These are phyloP conservation scores for Zaprionus davidi DNA, from an alignment of 1,140 invertebrate genomes.

Conservation along the genomic window DNA sequence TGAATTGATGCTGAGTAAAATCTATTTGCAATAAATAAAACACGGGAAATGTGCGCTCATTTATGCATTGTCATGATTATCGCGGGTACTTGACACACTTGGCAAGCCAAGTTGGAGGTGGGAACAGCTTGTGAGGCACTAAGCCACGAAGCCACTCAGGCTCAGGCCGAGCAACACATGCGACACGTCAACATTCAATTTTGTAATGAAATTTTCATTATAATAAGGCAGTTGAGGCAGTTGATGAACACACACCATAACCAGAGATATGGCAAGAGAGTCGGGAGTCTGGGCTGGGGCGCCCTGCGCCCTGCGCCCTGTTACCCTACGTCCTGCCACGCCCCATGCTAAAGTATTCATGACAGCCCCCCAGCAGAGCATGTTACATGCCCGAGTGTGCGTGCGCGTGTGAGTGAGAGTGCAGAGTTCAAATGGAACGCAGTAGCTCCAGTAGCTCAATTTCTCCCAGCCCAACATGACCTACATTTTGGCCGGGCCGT, in stretches of 20 bases:
- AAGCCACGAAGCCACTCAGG: conserved; percentile 14
- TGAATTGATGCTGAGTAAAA: conserved; percentile 2
- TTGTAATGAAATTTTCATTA: conserved; percentile 81
- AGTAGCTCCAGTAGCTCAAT: conserved; percentile 27
- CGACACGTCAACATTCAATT: conserved; percentile 80
- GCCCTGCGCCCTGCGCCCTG: no score
- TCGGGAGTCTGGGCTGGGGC: conserved; percentile 22
- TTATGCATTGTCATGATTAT: conserved; percentile 1
- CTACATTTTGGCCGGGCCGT: conserved; percentile 63
- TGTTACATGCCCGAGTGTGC: conserved; percentile 2
- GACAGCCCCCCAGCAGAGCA: conserved; percentile 5
- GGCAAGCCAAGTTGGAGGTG: no score
- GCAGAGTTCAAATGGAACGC: conserved; percentile 47
- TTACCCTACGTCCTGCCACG: conserved; percentile 23
- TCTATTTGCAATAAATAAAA: conserved; percentile 2
- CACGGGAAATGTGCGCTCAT: not conserved
- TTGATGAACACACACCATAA: conserved; percentile 33
- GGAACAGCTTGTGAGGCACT: no score
- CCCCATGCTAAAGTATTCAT: conserved; percentile 53
- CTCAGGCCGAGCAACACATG: conserved; percentile 56
- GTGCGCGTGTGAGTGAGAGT: conserved; percentile 10
- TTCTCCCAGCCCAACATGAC: conserved; percentile 61
- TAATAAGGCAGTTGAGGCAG: conserved; percentile 56
- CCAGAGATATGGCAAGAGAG: conserved; percentile 17
- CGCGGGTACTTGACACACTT: not conserved